Conservation (phyloP, 2,113 vertebrate species). For the Rhynchopsitta pachyrhyncha region DNA sequence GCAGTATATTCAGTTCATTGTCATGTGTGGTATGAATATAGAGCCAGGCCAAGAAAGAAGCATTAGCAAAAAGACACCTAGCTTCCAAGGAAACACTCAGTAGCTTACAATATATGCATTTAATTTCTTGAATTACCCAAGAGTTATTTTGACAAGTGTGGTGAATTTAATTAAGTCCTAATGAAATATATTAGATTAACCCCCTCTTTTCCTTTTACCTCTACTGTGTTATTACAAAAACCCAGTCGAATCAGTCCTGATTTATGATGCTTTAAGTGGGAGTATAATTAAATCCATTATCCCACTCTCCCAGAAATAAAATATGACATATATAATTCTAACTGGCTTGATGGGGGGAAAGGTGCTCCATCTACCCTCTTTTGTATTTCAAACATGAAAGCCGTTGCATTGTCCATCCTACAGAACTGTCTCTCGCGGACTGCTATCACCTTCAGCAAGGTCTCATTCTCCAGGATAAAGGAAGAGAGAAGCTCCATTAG, state of each 20-base stretch:
- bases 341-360: neutral
- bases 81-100: neutral
- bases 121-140: neutral
- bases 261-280: neutral
- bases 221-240: neutral
- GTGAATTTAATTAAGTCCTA: neutral
- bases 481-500: neutral
- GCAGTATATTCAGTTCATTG: neutral
- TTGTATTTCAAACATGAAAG: neutral
- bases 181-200: neutral
- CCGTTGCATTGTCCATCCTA: neutral
- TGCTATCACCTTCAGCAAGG: neutral
- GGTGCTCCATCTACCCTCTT: neutral
- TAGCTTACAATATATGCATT: neutral
- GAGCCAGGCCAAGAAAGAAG: neutral
- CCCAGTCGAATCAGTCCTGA: neutral
- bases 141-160: neutral
- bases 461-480: neutral
- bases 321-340: neutral
- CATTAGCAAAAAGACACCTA: neutral
- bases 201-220: neutral
- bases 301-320: neutral
- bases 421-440: neutral
- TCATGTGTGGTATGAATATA: neutral
- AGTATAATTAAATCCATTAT: constrained; percentile 3